A percentile compares a stretch with the other conserved stretches of the same genome.
Conservation (phyloP, 2,113 vertebrate species). For the Chrysemys picta region DNA sequence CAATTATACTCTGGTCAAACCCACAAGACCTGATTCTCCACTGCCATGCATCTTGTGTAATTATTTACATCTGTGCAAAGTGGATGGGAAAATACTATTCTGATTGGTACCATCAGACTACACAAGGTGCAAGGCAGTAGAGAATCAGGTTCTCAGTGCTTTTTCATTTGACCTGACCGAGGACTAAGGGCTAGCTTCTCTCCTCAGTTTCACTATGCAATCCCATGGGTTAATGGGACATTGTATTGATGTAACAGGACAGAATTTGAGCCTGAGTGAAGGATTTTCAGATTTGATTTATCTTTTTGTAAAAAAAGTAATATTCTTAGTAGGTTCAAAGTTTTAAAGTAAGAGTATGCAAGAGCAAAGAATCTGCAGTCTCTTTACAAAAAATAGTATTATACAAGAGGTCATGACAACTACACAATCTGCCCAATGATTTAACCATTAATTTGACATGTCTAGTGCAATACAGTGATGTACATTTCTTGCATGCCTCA, state of each 20-base stretch:
- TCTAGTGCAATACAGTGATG: background rate
- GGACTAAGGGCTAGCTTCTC: background rate
- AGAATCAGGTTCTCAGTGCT: background rate
- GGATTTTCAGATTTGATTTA: background rate
- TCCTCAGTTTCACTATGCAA: background rate
- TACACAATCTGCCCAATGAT: rapidly evolving
- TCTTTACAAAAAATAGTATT: background rate
- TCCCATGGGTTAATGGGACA: background rate
- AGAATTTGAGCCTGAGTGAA: background rate
- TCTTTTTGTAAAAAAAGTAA: background rate
- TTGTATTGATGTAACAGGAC: background rate
- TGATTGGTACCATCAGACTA: background rate
- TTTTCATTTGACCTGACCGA: background rate
- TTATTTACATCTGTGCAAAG: background rate
- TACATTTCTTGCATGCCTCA: background rate
- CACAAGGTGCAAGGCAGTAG: background rate
- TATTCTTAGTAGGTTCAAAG: background rate
- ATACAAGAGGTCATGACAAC: background rate
- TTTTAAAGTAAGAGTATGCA: background rate
- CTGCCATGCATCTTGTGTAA: background rate
- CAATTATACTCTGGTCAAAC: background rate
- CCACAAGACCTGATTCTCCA: background rate
- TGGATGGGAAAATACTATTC: background rate
- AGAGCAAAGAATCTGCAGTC: background rate
- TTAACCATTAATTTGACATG: background rate